These are phyloP conservation scores for Tetramorium alpestre DNA, from an alignment of 1,140 invertebrate genomes.

Conservation along the genomic window DNA sequence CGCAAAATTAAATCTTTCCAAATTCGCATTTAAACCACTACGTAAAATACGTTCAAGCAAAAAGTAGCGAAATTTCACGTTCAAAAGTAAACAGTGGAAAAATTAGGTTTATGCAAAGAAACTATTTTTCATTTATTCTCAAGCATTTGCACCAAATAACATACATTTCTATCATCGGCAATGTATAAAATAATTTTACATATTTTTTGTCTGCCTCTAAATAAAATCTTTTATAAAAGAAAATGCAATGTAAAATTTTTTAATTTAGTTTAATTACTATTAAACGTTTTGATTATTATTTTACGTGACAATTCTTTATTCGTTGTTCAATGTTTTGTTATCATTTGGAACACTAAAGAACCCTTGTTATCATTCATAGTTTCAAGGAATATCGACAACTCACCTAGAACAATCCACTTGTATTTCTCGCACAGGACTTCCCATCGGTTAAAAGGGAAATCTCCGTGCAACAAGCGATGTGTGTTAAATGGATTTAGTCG, in stretches of 20 bases:
- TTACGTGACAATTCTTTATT: background rate
- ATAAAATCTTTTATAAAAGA: background rate
- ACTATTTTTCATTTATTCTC: background rate
- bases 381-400: slow-evolving; percentile 24
- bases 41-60: background rate
- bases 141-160: background rate
- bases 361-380: background rate
- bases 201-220: too few relatives aligned
- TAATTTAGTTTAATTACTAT: background rate
- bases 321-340: background rate
- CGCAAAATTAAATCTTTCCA: slow-evolving; percentile 43
- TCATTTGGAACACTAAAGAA: background rate
- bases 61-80: background rate
- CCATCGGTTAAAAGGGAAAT: slow-evolving; percentile 4
- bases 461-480: slow-evolving; percentile 34
- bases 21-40: slow-evolving; percentile 8
- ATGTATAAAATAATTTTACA: background rate
- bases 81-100: background rate
- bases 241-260: background rate
- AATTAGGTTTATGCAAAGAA: background rate
- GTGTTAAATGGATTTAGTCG: slow-evolving; percentile 56
- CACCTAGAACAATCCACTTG: slow-evolving; percentile 16
- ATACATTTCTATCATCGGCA: background rate
- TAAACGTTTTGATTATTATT: background rate
- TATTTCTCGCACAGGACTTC: background rate